These are phyloP conservation scores for Smutsia temminckii DNA, from an alignment of 2,797 vertebrate species.

Conservation along the genomic window DNA sequence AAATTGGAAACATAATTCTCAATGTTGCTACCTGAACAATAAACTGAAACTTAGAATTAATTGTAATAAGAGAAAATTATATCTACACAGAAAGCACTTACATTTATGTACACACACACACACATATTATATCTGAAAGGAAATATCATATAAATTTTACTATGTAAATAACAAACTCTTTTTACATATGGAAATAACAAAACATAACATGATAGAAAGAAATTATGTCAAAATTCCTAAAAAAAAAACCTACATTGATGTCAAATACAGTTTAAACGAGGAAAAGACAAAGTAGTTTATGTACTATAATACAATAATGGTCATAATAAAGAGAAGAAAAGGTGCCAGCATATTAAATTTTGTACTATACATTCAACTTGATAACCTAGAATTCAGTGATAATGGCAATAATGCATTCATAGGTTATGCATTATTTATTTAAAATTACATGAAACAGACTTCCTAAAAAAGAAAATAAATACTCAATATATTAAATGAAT, in stretches of 20 bases:
- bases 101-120: no score
- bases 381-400: neutral
- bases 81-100: neutral
- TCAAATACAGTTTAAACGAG: neutral
- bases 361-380: conserved; percentile 7
- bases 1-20: neutral
- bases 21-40: neutral
- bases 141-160: neutral
- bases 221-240: neutral
- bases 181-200: neutral
- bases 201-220: neutral
- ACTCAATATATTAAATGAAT: neutral
- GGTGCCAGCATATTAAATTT: conserved; percentile 8
- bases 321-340: neutral
- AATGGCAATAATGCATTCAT: neutral
- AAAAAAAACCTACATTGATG: neutral
- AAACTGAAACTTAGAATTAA: neutral
- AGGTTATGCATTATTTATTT: conserved; percentile 31
- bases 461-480: neutral
- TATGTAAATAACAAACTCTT: neutral
- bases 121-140: neutral
- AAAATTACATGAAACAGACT: neutral
- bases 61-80: neutral
- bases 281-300: neutral
- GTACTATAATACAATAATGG: neutral